Base-by-base conservation (phyloP, 2,888 invertebrate genomes). In the Boloria euphrosyne region DNA sequence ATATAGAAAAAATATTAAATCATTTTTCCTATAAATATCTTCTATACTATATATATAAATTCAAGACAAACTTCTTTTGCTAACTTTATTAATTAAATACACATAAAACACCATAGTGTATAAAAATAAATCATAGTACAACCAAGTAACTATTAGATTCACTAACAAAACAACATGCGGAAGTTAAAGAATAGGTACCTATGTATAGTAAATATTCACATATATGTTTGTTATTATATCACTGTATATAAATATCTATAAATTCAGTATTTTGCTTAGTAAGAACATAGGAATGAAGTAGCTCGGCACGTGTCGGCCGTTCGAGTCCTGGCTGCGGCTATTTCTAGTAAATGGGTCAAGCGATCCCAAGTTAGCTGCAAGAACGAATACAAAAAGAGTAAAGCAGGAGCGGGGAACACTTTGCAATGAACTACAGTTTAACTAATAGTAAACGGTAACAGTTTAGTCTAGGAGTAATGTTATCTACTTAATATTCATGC, bases 331-430 rank as follows among this genome's bases (percentile, higher is more conserved):
- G 89, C 86, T 81, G 85, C 79, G 79, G 84, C 90, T 91, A 91
- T 91, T 91, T 88, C 83, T 83, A 83, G 88, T 85, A 91, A 90
- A 87, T 92, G 75, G 91, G 91, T 90, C 91, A 92, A 78, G 82
- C 85, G 85, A 78, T 85, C 89, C 89, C 89, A 89, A 90, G 76
- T 91, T 91, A 90, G 90, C 81, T 85, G 89, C 88, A 90, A 89
- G 86, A 90, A 90, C 87, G 82, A 90, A 90, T 88, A 90, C 91
- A 92, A 92, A 92, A 92, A 92, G 90, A 92, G 90, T 89, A 89
- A 89, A 90, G 80, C 86, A 81, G 74, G 74, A 74, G 76, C 76
- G 75, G 78, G 76, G 75, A 70, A 65, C 73, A 74, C 72, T 73
- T 73, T 62, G 59, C 67, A 66, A 68, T 67, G 69, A 63, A 61